A percentile compares a stretch with the other conserved stretches of the same genome.
Conservation (phyloP, 1,140 invertebrate genomes). For the Aphidius ervi region DNA sequence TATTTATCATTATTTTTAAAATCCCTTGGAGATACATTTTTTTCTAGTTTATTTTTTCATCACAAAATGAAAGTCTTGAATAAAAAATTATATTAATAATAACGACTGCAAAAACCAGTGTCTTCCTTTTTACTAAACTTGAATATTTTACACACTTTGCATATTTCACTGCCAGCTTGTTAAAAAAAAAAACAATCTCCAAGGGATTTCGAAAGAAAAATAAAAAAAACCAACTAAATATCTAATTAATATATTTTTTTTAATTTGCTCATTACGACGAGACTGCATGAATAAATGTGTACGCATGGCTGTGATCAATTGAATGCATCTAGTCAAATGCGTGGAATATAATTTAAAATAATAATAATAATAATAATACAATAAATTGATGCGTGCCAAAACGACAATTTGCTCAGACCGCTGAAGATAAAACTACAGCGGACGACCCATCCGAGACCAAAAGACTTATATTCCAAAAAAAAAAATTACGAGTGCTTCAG, state of each 20-base stretch:
- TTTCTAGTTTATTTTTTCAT: background rate
- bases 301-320: constrained; percentile 29
- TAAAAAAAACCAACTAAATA: background rate
- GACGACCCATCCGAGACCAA: constrained; percentile 50
- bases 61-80: constrained; percentile 10
- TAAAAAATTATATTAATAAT: constrained; percentile 1
- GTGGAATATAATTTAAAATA: constrained; percentile 29
- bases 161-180: constrained; percentile 7
- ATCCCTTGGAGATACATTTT: background rate
- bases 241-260: constrained; percentile 12
- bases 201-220: too few species aligned
- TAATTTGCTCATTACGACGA: constrained; percentile 24
- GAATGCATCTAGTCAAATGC: constrained; percentile 11
- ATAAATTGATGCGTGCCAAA: constrained; percentile 45
- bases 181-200: background rate
- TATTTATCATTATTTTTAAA: background rate
- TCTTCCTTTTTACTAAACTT: constrained; percentile 12
- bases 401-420: constrained; percentile 50
- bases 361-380: constrained; percentile 29
- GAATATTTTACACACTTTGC: too few species aligned
- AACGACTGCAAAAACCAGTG: background rate
- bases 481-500: background rate
- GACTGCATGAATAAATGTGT: constrained; percentile 32
- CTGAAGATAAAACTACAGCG: constrained; percentile 33
- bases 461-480: constrained; percentile 37